A percentile compares a stretch with the other conserved stretches of the same genome.
These are phyloP conservation scores for Rhegmatorhina hoffmannsi DNA, from an alignment of 2,113 vertebrate species.

Conservation along the genomic window DNA sequence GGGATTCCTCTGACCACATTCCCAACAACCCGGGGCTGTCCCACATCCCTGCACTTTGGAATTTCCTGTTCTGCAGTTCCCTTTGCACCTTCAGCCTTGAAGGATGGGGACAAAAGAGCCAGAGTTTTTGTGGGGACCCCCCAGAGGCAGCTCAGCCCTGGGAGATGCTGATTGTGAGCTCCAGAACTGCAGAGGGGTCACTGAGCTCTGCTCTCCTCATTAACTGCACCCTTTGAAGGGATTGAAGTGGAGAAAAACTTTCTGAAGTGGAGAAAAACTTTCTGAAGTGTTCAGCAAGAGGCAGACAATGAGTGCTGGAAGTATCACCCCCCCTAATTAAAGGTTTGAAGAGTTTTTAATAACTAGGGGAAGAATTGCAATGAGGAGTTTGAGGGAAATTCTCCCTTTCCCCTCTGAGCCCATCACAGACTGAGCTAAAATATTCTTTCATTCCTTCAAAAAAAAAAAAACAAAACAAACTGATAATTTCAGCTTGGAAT, in stretches of 20 bases:
- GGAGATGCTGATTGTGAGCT: neutral
- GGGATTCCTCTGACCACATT: neutral
- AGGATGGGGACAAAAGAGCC: neutral
- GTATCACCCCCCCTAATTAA: neutral
- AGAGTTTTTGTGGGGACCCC: neutral
- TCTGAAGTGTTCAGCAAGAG: neutral
- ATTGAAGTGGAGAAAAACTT: neutral
- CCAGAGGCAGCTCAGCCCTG: neutral
- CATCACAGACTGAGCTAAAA: neutral
- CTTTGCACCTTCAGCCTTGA: neutral
- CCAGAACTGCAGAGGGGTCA: neutral
- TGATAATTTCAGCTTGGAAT: neutral
- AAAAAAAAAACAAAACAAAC: too few species aligned
- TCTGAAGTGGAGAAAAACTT: neutral
- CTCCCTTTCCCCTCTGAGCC: neutral
- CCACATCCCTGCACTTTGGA: neutral
- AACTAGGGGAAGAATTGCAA: neutral
- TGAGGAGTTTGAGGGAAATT: neutral
- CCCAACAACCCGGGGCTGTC: neutral
- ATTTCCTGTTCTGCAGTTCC: neutral
- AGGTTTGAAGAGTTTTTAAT: neutral
- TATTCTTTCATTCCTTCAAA: neutral
- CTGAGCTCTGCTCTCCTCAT: rapidly evolving
- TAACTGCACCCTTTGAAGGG: neutral
- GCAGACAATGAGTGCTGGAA: neutral